Evolutionary conservation across 2,113 vertebrate genomes (phyloP).

Genomic region (Xenotilapia caudafasciata): DNA sequence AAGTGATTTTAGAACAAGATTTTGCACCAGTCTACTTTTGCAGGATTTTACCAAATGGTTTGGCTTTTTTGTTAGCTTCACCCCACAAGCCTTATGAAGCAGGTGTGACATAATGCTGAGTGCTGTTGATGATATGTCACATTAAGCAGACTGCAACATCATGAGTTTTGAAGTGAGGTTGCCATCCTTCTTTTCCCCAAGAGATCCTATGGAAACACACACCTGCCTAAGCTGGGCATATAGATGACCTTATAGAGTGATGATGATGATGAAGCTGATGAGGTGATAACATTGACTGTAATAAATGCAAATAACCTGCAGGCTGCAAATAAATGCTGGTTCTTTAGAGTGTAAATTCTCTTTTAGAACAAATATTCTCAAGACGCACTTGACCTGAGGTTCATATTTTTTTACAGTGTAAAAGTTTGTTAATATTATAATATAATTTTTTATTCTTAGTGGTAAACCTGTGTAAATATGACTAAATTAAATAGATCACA

Average conservation of each 20-base stretch:
- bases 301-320: background rate
- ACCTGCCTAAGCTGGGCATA: slow-evolving; percentile 35
- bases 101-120: slow-evolving; percentile 51
- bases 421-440: background rate
- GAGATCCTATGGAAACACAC: background rate
- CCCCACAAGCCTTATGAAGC: slow-evolving; percentile 8
- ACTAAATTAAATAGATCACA: background rate
- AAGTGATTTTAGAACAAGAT: background rate
- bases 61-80: background rate
- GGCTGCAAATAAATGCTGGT: background rate
- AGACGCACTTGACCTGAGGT: background rate
- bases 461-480: background rate
- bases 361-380: background rate
- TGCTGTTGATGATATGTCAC: slow-evolving; percentile 28
- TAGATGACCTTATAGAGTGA: background rate
- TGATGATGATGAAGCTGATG: background rate
- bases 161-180: slow-evolving; percentile 22
- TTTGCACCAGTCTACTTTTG: background rate
- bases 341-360: background rate
- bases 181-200: background rate
- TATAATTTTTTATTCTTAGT: background rate
- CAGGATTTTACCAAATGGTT: background rate
- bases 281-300: background rate
- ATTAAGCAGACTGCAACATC: slow-evolving; percentile 61
- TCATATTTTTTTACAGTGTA: background rate